Conservation (phyloP, 2,797 vertebrate species). For the Siniperca undulata region DNA sequence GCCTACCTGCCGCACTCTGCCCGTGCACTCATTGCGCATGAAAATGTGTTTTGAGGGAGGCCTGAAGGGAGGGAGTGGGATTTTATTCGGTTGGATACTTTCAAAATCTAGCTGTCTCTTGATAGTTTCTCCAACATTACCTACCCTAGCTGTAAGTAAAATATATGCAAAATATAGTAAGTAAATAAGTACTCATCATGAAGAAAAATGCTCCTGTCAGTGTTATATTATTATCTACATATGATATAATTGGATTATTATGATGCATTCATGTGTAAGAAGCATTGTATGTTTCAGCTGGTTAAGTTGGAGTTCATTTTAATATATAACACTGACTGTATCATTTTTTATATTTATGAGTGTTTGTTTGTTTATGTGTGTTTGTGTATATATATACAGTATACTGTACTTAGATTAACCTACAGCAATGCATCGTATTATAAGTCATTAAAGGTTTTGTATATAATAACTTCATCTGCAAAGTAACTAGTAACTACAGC, state of each 20-base stretch:
- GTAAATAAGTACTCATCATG: neutral
- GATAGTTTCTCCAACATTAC: no score
- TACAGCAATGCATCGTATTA: neutral
- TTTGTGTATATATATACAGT: neutral
- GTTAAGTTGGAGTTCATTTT: neutral
- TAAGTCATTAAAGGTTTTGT: neutral
- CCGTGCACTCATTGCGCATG: no score
- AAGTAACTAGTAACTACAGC: neutral
- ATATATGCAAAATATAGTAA: neutral
- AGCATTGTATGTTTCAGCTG: neutral
- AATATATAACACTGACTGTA: no score
- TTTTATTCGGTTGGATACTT: no score
- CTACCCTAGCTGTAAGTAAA: neutral
- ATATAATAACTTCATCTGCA: neutral
- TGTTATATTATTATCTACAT: neutral
- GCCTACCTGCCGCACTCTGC: no score
- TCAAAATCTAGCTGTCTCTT: no score
- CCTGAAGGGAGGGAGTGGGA: no score
- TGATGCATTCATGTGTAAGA: neutral
- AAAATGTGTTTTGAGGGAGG: no score
- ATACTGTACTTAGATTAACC: neutral
- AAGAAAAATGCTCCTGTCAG: neutral
- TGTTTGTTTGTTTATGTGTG: no score
- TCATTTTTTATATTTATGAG: no score
- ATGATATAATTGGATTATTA: neutral